Percentiles rank a stretch among this genome's conserved stretches.
Conservation (phyloP, 92 coral and sea anemone species). For the Siderastrea radians region DNA sequence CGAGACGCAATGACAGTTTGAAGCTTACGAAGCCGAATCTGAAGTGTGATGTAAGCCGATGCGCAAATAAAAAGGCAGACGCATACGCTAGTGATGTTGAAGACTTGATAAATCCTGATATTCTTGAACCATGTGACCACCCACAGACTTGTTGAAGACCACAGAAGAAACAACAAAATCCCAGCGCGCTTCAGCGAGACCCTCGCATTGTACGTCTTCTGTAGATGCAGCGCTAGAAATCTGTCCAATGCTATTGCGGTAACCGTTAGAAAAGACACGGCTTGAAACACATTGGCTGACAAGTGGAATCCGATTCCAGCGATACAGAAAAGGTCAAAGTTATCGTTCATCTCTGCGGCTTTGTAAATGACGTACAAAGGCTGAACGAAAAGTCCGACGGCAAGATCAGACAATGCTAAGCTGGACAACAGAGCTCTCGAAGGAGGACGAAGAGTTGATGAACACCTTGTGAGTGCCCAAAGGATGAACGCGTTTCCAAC, state of each 20-base stretch:
- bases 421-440: conserved; percentile 26
- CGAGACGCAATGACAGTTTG: conserved; percentile 14
- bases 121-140: conserved; percentile 26
- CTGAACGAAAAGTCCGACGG: conserved; percentile 28
- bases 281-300: conserved; percentile 40
- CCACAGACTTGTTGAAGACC: conserved; percentile 39
- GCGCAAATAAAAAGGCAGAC: conserved; percentile 6
- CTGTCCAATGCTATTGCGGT: conserved; percentile 40
- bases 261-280: conserved; percentile 42
- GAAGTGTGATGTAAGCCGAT: conserved; percentile 41
- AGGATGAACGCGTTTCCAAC: conserved; percentile 28
- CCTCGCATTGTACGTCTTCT: background rate
- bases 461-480: conserved; percentile 27
- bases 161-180: background rate
- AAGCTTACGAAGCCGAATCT: conserved; percentile 20
- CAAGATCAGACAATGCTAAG: conserved; percentile 35
- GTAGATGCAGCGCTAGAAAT: conserved; percentile 8
- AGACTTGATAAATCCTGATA: conserved; percentile 35
- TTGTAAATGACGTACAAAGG: conserved; percentile 34
- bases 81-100: conserved; percentile 18
- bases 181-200: background rate
- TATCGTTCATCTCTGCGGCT: conserved; percentile 32
- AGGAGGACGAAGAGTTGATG: conserved; percentile 36
- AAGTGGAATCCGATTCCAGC: conserved; percentile 37
- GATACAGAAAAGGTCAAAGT: conserved; percentile 39